These are phyloP conservation scores for Tetramorium parvispinum DNA, from an alignment of 1,140 invertebrate species.

Conservation along the genomic window DNA sequence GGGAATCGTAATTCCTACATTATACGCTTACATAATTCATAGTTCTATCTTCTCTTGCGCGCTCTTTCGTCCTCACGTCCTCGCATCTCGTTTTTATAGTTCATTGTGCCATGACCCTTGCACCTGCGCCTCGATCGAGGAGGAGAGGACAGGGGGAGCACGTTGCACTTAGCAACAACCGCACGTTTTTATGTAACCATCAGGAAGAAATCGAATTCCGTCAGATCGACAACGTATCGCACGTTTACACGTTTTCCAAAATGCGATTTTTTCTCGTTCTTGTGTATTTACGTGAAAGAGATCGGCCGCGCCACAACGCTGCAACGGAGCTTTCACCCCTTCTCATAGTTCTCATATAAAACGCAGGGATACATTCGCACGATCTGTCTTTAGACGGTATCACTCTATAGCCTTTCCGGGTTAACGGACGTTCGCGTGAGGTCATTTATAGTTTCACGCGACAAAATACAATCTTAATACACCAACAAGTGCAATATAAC, in stretches of 20 bases:
- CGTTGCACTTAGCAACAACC: constrained; percentile 56
- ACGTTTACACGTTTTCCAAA: not conserved
- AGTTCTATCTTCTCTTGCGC: not conserved
- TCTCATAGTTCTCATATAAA: not conserved
- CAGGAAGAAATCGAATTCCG: constrained; percentile 23
- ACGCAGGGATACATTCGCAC: not conserved
- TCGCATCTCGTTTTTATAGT: constrained; percentile 39
- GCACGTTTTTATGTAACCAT: constrained; percentile 47
- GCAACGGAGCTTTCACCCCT: not conserved
- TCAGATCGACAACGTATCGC: not conserved
- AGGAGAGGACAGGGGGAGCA: not conserved
- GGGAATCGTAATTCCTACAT: not conserved
- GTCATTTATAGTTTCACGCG: constrained; percentile 24
- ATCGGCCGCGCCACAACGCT: too few relatives aligned
- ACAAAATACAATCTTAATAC: constrained; percentile 24
- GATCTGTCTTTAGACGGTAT: not conserved
- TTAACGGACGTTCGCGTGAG: constrained; percentile 41
- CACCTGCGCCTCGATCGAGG: constrained; percentile 14
- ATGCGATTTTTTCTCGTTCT: not conserved
- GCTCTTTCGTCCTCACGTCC: not conserved
- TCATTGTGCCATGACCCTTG: constrained; percentile 24
- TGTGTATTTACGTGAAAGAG: not conserved
- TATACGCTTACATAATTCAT: not conserved
- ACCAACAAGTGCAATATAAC: constrained; percentile 45
- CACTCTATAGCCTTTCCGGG: not conserved